Evolutionary conservation across 1,140 invertebrate genomes (phyloP).

Genomic region (Heliconius hewitsoni): DNA sequence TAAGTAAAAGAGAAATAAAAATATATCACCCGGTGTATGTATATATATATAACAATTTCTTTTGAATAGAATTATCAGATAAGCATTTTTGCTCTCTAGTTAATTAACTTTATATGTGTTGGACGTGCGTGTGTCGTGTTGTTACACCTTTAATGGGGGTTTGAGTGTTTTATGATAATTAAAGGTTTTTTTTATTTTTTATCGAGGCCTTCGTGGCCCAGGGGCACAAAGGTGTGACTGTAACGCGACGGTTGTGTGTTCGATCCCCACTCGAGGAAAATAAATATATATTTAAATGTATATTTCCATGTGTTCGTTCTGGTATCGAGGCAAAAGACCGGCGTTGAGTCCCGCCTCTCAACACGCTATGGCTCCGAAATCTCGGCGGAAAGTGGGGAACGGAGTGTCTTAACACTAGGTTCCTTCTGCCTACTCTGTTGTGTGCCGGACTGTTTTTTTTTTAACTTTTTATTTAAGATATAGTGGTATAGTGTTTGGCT

Average conservation of each 20-base stretch:
- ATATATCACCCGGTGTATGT: too few relatives aligned
- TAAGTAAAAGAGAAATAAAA: too few relatives aligned
- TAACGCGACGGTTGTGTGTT: neutral
- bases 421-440: too few relatives aligned
- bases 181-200: neutral
- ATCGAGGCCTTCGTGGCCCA: too few relatives aligned
- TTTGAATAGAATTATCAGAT: neutral
- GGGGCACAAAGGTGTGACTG: neutral
- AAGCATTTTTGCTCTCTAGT: neutral
- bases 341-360: neutral
- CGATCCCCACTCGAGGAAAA: neutral
- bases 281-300: too few relatives aligned
- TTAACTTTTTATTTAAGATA: too few relatives aligned
- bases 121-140: neutral
- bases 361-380: neutral
- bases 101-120: conserved; percentile 3
- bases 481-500: too few relatives aligned
- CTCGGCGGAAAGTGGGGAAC: neutral
- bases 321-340: too few relatives aligned
- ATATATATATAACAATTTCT: neutral
- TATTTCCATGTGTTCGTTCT: too few relatives aligned
- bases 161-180: neutral
- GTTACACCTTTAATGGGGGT: neutral
- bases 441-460: too few relatives aligned
- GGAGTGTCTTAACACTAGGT: neutral